Base-by-base conservation (phyloP, 2,113 vertebrate genomes). In the Bufo bufo region DNA sequence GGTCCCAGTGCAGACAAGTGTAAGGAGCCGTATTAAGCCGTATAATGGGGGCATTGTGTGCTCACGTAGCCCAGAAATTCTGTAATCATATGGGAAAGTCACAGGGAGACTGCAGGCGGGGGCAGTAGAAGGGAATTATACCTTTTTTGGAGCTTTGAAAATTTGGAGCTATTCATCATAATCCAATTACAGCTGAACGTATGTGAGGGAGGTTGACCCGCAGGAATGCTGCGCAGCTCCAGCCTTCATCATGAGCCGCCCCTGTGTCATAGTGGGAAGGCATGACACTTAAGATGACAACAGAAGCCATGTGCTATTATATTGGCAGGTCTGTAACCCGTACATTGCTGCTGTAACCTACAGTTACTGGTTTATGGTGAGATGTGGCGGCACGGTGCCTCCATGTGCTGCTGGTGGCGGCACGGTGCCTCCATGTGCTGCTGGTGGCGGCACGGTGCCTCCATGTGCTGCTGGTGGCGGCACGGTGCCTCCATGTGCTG, bases 151-250 rank as follows among this genome's bases (percentile, higher is more conserved):
- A 88, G 56, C 65, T 47, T 47, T 74, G 69, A 52, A 82, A 20
- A 61, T 77, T 52, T 75, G 33, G 66, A 75, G 86, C 69, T 84
- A 83, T 83, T 83, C 69, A 77, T 88, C 71, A 77, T 83, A 87
- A 87, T 87, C 86, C 80, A 65, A 83, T 88, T 88, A 83, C 69
- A 43, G 80, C 4, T 45, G 56, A 88, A 65, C 23, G 13, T 47
- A 82, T 52, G 52, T 82, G 58, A 63, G 80, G 23, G 75, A 83
- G 82, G 80, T 45, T 8, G 65, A 75, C 80, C 87, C 49, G 20
- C 56, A 43, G 65, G 85, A 87, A 81, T 50, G 43, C 66, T 45
- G 86, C 61, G 85, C 63, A 58, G 61, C 61, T 80, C 75, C 65
- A 47, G 77, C 78, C 78, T 80, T 50, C 50, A 77, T 79, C 33